Evolutionary conservation across 2,113 vertebrate genomes (phyloP), one percentile per base, ranked within the genome.

Genomic region (Rhea americana): DNA sequence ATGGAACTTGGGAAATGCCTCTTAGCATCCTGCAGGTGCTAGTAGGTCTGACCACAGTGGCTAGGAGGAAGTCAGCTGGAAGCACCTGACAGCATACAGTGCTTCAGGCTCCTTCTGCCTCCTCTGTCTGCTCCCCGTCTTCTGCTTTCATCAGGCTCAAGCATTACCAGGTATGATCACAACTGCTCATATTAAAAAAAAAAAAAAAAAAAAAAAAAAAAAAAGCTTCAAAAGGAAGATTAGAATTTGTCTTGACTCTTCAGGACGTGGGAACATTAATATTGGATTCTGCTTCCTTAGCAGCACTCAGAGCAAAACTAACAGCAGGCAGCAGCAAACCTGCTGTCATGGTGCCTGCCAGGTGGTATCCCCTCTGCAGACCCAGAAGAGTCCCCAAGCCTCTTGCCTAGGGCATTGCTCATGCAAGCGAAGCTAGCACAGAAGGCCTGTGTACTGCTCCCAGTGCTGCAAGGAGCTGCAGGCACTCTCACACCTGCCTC

Each of bases 401-500:
- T 15, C 6, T 63, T 11, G 41, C 11, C 28, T 17, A 2, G 21
- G 30, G 50, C 5, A 2, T 25, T 28, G 15, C 4, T 39, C 18
- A 2, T 1, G 4, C 13, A 24, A 47, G 45, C 45, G 17, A 18
- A 47, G 45, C 45, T 18, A 47, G 45, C 16, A 8, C 45, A 47
- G 45, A 47, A 17, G 8, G 45, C 45, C 45, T 7, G 16, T 3
- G 7, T 43, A 8, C 7, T 66, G n/a, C 2, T 11, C 50, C 35
- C 48, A 21, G 45, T 18, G 24, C 0, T 26, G n/a, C 3, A 8
- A 67, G 28, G 30, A 85, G 61, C 39, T 79, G 30, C n/a, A 58
- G 26, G 11, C 4, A 6, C 0, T 4, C 0, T 2, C 62, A 24
- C 39, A 7, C 14, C 55, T 22, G 8, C 8, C 8, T 75, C 37